Evolutionary conservation across 2,888 invertebrate species (phyloP).

Genomic region (Cryptops parisi): DNA sequence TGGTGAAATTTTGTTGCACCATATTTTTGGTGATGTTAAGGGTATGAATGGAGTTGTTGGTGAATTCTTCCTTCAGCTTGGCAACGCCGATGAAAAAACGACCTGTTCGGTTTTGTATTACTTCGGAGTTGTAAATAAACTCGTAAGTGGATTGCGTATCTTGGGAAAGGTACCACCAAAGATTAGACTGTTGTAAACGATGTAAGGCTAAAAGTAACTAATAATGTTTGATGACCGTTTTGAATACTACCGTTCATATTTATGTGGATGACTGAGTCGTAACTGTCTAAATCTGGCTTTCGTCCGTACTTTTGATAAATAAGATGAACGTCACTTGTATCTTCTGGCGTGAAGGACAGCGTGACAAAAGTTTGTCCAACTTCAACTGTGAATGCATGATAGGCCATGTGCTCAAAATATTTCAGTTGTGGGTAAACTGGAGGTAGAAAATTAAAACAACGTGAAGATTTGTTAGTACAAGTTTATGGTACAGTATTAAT

Average conservation of each 20-base stretch:
- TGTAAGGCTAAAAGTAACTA: too few species aligned
- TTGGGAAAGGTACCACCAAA: too few species aligned
- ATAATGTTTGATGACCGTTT: too few species aligned
- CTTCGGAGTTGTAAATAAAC: too few species aligned
- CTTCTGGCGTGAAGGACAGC: constrained; percentile 22
- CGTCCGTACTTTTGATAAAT: constrained; percentile 4
- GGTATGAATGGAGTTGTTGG: background rate
- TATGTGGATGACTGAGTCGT: background rate
- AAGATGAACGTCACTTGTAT: background rate
- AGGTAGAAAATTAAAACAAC: too few species aligned
- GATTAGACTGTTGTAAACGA: too few species aligned
- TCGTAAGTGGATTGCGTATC: too few species aligned
- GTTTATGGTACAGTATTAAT: too few species aligned
- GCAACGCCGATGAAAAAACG: constrained; percentile 29
- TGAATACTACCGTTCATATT: too few species aligned
- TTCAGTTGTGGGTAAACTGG: constrained; percentile 1
- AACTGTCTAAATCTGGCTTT: constrained; percentile 14
- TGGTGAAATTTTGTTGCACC: constrained; percentile 6
- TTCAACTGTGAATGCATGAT: constrained; percentile 23
- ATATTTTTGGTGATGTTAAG: background rate
- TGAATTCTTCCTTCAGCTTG: constrained; percentile 20
- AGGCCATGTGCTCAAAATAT: constrained; percentile 22
- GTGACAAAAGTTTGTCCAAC: constrained; percentile 24
- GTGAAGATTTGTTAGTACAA: too few species aligned
- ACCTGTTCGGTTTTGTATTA: constrained; percentile 23